These are phyloP conservation scores for Gambelia wislizenii DNA, from an alignment of 2,797 vertebrate genomes.

Conservation along the genomic window DNA sequence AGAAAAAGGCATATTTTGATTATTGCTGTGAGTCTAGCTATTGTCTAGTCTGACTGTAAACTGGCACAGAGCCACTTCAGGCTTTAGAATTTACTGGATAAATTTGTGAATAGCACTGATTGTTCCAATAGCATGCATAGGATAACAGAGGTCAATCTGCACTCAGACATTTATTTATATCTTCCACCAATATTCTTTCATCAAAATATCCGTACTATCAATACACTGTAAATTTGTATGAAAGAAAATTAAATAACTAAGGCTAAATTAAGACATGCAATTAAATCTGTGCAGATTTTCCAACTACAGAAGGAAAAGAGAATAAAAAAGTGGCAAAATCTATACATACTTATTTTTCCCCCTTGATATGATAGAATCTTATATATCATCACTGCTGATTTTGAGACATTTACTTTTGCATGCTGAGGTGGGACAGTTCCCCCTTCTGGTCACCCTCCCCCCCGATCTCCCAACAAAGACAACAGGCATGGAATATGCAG, in stretches of 20 bases:
- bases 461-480: too few species aligned
- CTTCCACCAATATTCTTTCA: neutral
- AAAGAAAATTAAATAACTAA: neutral
- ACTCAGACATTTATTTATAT: slow-evolving; percentile 23
- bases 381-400: too few species aligned
- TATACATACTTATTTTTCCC: neutral
- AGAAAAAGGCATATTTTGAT: neutral
- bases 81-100: slow-evolving; percentile 10
- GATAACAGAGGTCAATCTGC: neutral
- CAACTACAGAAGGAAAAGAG: neutral
- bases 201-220: neutral
- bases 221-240: neutral
- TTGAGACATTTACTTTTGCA: too few species aligned
- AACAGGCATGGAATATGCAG: too few species aligned
- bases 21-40: too few species aligned
- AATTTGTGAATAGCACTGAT: slow-evolving; percentile 30
- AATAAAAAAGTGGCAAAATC: neutral
- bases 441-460: too few species aligned
- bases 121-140: neutral
- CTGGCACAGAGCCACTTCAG: neutral
- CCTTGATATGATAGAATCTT: neutral
- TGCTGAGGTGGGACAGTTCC: too few species aligned
- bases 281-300: neutral
- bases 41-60: slow-evolving; percentile 15
- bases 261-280: neutral